phyloP scores from a whole-genome alignment of 2,113 vertebrate species.

The Tonatia bakeri region DNA sequence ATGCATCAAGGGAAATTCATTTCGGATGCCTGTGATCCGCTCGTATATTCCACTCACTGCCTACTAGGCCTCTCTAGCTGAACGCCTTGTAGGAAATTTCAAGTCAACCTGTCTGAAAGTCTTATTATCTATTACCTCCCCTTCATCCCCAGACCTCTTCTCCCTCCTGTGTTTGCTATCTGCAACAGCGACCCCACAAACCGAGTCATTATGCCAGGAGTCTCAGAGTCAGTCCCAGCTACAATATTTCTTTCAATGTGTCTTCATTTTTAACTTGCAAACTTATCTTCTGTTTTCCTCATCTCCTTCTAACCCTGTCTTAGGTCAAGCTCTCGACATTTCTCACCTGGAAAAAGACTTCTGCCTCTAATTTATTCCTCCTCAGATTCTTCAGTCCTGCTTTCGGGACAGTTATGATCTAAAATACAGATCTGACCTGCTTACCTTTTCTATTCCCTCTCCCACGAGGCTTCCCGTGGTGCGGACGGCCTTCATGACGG shows the following conservation, averaged over 20 bases:
- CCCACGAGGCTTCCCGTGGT: not conserved
- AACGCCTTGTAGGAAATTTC: not conserved
- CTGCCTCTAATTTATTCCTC: not conserved
- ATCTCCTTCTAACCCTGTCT: not conserved
- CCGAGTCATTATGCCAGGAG: not conserved
- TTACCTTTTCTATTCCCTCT: not conserved
- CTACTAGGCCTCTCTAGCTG: not conserved
- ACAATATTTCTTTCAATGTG: not conserved
- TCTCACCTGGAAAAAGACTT: not conserved
- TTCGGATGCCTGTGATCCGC: not conserved
- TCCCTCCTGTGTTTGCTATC: not conserved
- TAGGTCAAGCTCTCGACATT: not conserved
- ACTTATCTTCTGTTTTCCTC: not conserved
- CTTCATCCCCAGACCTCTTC: not conserved
- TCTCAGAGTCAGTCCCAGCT: not conserved
- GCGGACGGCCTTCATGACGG: not conserved
- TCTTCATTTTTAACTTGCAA: not conserved
- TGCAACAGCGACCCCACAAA: not conserved
- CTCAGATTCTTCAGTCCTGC: not conserved
- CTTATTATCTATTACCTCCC: not conserved
- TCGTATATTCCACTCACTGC: not conserved
- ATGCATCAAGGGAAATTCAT: not conserved
- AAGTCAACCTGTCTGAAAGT: not conserved
- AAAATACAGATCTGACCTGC: not conserved
- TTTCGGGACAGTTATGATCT: not conserved